Evolutionary conservation across 2,888 invertebrate species (phyloP).

Genomic region (Crematogaster levior): DNA sequence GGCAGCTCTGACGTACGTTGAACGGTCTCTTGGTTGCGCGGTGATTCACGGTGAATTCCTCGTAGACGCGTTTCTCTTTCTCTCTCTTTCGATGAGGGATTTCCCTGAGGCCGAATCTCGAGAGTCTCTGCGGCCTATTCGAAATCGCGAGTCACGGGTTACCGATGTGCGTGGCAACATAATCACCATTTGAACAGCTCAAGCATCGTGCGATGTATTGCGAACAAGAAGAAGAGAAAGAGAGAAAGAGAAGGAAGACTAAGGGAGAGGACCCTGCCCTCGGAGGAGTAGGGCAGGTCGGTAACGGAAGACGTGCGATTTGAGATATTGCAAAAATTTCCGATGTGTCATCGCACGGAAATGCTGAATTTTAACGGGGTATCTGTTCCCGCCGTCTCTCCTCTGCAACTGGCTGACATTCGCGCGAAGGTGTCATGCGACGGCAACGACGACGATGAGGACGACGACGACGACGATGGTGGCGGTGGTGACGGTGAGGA

Average conservation of each 20-base stretch:
- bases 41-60: conserved; percentile 53
- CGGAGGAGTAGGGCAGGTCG: not conserved
- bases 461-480: not conserved
- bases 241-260: not conserved
- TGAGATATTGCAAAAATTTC: conserved; percentile 53
- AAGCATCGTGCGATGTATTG: not conserved
- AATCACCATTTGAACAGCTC: not conserved
- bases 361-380: conserved; percentile 47
- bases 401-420: conserved; percentile 34
- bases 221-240: not conserved
- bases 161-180: not conserved
- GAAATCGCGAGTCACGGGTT: not conserved
- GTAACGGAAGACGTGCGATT: conserved; percentile 37
- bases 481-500: not conserved
- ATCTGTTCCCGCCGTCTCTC: conserved; percentile 29
- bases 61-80: too few relatives aligned
- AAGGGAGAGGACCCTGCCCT: conserved; percentile 21
- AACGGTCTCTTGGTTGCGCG: conserved; percentile 32
- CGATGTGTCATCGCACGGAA: conserved; percentile 52
- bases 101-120: conserved; percentile 31
- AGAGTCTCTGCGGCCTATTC: conserved; percentile 2
- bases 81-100: conserved; percentile 45
- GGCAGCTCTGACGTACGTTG: conserved; percentile 39
- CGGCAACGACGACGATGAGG: not conserved
- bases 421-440: conserved; percentile 7